Conservation (phyloP, 2,888 invertebrate genomes). For the Orthosia cruda region DNA sequence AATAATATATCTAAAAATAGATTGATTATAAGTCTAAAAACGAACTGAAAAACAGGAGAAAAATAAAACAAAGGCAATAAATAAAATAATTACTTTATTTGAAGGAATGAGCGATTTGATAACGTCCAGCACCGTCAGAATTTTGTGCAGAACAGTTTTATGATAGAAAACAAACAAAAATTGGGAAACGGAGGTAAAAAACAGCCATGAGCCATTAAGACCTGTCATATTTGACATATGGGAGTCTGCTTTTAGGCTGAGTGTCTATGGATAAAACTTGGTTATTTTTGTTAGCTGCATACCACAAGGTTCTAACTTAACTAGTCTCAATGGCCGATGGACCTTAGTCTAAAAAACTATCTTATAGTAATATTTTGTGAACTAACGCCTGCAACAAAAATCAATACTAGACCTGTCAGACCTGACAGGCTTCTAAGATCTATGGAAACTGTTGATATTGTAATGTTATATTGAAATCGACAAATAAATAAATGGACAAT, state of each 20-base stretch:
- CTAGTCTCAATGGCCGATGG: constrained; percentile 40
- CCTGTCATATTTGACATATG: constrained; percentile 46
- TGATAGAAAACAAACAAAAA: constrained; percentile 26
- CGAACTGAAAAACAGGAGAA: constrained; percentile 23
- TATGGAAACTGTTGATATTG: constrained; percentile 47
- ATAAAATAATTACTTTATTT: constrained; percentile 71
- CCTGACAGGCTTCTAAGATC: constrained; percentile 41
- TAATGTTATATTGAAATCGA: constrained; percentile 42
- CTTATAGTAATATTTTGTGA: constrained; percentile 61
- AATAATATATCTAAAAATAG: constrained; percentile 78
- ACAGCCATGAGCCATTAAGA: constrained; percentile 38
- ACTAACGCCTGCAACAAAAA: constrained; percentile 45
- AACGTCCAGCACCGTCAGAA: constrained; percentile 70
- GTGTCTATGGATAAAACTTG: constrained; percentile 21
- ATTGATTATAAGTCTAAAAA: constrained; percentile 53
- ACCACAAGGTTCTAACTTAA: constrained; percentile 6
- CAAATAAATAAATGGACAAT: constrained; percentile 41
- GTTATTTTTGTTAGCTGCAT: constrained; percentile 39
- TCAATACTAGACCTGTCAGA: constrained; percentile 19
- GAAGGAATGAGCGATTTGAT: constrained; percentile 70
- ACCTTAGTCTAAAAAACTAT: constrained; percentile 48
- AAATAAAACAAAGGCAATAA: constrained; percentile 62
- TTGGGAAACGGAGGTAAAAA: constrained; percentile 18
- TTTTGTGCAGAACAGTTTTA: constrained; percentile 72
- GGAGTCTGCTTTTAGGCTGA: constrained; percentile 7